These are phyloP conservation scores for Apamea sordens DNA, from an alignment of 2,888 invertebrate genomes.

Conservation along the genomic window DNA sequence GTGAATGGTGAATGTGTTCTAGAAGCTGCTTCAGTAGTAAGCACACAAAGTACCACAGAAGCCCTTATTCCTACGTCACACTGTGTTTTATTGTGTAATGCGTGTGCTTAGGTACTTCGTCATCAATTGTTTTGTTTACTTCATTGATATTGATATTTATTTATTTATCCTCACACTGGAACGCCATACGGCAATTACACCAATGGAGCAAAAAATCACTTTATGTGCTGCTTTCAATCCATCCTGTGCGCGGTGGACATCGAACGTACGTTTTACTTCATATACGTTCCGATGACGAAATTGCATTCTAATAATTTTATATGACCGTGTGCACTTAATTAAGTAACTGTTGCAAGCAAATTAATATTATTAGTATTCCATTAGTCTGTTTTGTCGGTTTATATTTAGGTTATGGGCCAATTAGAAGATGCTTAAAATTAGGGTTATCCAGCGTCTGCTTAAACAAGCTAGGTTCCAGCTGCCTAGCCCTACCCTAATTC, in stretches of 20 bases:
- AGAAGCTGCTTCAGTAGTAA: slow-evolving; percentile 22
- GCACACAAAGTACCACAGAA: slow-evolving; percentile 21
- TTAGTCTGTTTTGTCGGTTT: not conserved
- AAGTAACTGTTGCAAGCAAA: slow-evolving; percentile 7
- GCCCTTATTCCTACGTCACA: slow-evolving; percentile 46
- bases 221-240: too few species aligned
- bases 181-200: too few species aligned
- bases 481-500: not conserved
- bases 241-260: too few species aligned
- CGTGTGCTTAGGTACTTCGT: slow-evolving; percentile 16
- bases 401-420: not conserved
- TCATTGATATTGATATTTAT: too few species aligned
- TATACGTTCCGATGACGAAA: slow-evolving; percentile 8
- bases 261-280: too few species aligned
- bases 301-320: slow-evolving; percentile 14
- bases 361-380: not conserved
- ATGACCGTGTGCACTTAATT: not conserved
- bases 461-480: not conserved
- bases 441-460: too few species aligned
- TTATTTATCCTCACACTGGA: too few species aligned
- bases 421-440: not conserved
- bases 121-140: slow-evolving; percentile 51
- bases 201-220: too few species aligned
- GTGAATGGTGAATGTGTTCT: slow-evolving; percentile 56
- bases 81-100: slow-evolving; percentile 41